phyloP scores from a whole-genome alignment of 1,140 invertebrate species.

The Chlorops oryzae region DNA sequence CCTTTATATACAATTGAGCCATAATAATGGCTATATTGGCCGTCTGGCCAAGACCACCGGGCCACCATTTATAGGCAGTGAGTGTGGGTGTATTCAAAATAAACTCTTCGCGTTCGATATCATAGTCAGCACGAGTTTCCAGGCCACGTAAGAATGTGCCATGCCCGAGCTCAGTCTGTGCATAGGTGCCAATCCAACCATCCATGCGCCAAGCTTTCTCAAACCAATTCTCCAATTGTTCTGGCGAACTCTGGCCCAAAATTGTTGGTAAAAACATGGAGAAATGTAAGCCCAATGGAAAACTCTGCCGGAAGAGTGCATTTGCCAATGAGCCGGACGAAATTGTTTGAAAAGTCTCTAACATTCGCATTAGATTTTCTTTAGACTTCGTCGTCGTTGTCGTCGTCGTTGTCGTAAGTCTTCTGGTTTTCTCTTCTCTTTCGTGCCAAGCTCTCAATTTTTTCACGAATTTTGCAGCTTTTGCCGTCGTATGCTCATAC shows the following conservation, averaged over 20 bases:
- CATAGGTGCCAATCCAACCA: constrained; percentile 83
- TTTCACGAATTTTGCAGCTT: constrained; percentile 63
- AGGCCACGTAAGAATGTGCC: constrained; percentile 86
- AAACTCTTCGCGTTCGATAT: constrained; percentile 75
- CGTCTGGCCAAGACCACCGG: constrained; percentile 86
- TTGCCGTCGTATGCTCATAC: constrained; percentile 71
- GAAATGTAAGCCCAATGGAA: constrained; percentile 71
- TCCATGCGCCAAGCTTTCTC: constrained; percentile 69
- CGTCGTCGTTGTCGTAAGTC: neutral
- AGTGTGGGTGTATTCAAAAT: constrained; percentile 80
- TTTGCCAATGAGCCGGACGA: constrained; percentile 67
- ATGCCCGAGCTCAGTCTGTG: constrained; percentile 92
- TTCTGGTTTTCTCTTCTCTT: constrained; percentile 36
- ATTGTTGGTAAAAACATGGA: constrained; percentile 88
- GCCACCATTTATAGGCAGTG: constrained; percentile 74
- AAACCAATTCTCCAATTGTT: constrained; percentile 83
- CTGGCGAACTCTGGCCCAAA: constrained; percentile 75
- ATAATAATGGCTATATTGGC: constrained; percentile 84
- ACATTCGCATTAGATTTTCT: constrained; percentile 54
- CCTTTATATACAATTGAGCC: constrained; percentile 80
- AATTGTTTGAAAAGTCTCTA: constrained; percentile 25
- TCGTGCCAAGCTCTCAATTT: constrained; percentile 66
- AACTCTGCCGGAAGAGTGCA: constrained; percentile 73
- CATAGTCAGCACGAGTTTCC: constrained; percentile 88
- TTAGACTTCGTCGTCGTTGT: neutral